Evolutionary conservation across 2,888 invertebrate genomes (phyloP).

Genomic region (Smittia aterrima): DNA sequence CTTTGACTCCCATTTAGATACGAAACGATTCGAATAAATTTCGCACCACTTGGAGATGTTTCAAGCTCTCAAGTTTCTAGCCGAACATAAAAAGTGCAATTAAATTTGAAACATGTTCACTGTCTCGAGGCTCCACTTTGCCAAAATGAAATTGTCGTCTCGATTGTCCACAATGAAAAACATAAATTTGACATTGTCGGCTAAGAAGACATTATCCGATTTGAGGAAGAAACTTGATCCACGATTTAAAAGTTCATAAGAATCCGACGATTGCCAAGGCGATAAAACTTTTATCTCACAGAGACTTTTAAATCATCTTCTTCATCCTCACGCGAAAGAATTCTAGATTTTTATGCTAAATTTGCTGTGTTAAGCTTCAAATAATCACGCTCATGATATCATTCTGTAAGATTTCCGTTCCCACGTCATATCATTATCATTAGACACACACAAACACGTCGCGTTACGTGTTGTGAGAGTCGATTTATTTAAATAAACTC

Average conservation of each 20-base stretch:
- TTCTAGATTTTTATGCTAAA: background rate
- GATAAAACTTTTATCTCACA: background rate
- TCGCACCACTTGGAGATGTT: background rate
- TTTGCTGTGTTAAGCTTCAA: background rate
- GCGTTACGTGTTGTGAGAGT: background rate
- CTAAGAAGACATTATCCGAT: no score
- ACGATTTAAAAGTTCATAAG: no score
- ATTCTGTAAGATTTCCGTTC: background rate
- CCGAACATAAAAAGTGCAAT: slow-evolving; percentile 11
- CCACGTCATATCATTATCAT: slow-evolving; percentile 2
- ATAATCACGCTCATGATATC: slow-evolving; percentile 4
- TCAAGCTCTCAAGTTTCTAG: background rate
- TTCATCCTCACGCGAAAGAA: background rate
- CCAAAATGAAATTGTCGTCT: no score
- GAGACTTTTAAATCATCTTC: background rate
- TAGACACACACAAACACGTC: no score
- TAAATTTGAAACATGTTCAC: background rate
- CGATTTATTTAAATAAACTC: background rate
- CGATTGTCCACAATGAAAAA: no score
- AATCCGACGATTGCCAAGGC: no score
- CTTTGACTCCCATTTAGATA: no score
- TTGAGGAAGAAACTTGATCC: no score
- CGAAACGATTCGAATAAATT: no score
- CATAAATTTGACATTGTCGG: no score
- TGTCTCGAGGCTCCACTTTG: background rate